These are phyloP conservation scores for Panulirus ornatus DNA, from an alignment of 1,140 invertebrate genomes.

Conservation along the genomic window DNA sequence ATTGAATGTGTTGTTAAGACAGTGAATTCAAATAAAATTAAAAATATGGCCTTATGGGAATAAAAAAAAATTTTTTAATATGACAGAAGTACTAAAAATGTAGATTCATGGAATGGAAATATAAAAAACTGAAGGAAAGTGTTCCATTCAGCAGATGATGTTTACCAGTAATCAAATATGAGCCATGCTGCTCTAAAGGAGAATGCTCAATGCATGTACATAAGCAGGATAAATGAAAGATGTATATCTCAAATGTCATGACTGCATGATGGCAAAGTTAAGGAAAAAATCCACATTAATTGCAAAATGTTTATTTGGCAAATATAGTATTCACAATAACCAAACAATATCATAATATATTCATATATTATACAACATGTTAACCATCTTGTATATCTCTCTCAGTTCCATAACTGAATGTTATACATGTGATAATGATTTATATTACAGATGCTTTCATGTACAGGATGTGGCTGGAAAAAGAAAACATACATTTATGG, in stretches of 20 bases:
- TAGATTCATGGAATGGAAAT: too few species aligned
- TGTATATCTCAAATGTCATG: background rate
- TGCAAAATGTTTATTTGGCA: constrained; percentile 67
- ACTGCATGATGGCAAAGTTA: background rate
- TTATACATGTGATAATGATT: constrained; percentile 45
- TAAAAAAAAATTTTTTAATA: too few species aligned
- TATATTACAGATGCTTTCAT: constrained; percentile 54
- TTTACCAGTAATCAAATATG: background rate
- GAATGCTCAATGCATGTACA: background rate
- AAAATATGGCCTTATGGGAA: too few species aligned
- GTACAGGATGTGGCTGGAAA: constrained; percentile 2
- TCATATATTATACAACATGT: constrained; percentile 62
- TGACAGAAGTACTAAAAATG: too few species aligned
- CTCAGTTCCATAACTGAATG: constrained; percentile 44
- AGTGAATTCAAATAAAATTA: too few species aligned
- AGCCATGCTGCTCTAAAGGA: background rate
- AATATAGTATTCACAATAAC: constrained; percentile 69
- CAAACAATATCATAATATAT: constrained; percentile 55
- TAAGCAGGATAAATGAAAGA: background rate
- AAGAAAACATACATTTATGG: background rate
- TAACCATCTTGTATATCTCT: constrained; percentile 39
- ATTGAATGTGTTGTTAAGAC: too few species aligned
- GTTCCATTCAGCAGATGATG: background rate
- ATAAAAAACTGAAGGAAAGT: too few species aligned
- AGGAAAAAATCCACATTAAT: background rate